Conservation (phyloP, 1,140 invertebrate species). For the Saccostrea echinata region DNA sequence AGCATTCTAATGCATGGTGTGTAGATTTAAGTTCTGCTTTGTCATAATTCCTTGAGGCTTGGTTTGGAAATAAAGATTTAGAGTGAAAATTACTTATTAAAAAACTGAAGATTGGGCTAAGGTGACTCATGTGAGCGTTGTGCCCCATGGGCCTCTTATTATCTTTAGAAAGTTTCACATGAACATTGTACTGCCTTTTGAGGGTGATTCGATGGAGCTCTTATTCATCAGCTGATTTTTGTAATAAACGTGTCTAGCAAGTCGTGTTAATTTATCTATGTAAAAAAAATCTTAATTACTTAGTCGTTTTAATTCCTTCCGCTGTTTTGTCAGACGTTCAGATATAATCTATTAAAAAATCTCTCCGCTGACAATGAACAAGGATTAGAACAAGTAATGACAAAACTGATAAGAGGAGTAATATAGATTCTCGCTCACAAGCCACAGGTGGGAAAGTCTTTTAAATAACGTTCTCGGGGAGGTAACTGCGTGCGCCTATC, state of each 20-base stretch:
- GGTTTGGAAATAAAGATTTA: too few relatives aligned
- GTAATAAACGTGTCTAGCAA: too few relatives aligned
- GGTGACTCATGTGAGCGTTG: neutral
- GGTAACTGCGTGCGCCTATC: slow-evolving; percentile 35
- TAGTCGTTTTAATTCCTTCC: neutral
- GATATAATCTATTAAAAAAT: slow-evolving; percentile 20
- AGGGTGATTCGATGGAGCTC: neutral
- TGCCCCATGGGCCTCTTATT: neutral
- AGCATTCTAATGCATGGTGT: too few relatives aligned
- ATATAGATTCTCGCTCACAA: neutral
- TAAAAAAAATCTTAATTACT: neutral
- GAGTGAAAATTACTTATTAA: too few relatives aligned
- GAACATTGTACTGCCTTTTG: neutral
- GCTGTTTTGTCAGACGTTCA: neutral
- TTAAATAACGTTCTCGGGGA: neutral
- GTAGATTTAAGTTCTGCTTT: too few relatives aligned
- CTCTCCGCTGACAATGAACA: slow-evolving; percentile 22
- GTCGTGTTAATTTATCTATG: too few relatives aligned
- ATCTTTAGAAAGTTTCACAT: neutral
- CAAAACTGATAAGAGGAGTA: slow-evolving; percentile 16
- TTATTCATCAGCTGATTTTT: neutral
- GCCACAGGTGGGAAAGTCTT: slow-evolving; percentile 28
- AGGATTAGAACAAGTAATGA: slow-evolving; percentile 34
- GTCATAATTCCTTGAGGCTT: too few relatives aligned
- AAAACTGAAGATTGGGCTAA: too few relatives aligned